phyloP scores from a whole-genome alignment of 2,888 invertebrate genomes.

The Rhagonycha fulva region DNA sequence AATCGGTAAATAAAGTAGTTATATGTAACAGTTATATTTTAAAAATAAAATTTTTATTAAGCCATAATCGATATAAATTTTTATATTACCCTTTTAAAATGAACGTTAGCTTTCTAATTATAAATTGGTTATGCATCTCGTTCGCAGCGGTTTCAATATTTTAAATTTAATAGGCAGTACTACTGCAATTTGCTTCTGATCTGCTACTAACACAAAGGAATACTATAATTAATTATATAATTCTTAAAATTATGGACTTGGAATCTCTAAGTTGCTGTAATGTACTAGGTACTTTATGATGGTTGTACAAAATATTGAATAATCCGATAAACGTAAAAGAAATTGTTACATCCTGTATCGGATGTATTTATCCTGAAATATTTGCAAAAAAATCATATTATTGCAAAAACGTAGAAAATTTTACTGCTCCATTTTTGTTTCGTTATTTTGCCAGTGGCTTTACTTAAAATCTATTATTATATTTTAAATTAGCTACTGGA shows the following conservation, averaged over 20 bases:
- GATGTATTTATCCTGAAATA: no score
- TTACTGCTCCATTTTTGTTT: neutral
- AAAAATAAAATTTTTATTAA: neutral
- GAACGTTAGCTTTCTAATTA: neutral
- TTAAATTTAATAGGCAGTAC: neutral
- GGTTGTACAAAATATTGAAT: no score
- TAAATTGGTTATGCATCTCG: neutral
- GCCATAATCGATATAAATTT: neutral
- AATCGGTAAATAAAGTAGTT: neutral
- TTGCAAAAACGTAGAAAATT: no score
- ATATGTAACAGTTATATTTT: neutral
- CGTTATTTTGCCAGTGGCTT: neutral
- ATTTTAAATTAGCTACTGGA: neutral
- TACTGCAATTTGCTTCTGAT: neutral
- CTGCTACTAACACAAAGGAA: neutral
- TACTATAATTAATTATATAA: neutral
- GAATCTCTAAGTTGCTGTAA: neutral
- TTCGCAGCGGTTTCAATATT: neutral
- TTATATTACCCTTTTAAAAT: neutral
- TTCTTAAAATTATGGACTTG: neutral
- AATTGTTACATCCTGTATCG: no score
- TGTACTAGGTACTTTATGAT: no score
- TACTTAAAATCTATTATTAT: neutral
- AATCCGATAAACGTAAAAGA: no score
- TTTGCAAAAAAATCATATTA: no score